A percentile compares a stretch with the other conserved stretches of the same genome.
Conservation (phyloP, 2,797 vertebrate species). For the Anabacerthia variegaticeps region DNA sequence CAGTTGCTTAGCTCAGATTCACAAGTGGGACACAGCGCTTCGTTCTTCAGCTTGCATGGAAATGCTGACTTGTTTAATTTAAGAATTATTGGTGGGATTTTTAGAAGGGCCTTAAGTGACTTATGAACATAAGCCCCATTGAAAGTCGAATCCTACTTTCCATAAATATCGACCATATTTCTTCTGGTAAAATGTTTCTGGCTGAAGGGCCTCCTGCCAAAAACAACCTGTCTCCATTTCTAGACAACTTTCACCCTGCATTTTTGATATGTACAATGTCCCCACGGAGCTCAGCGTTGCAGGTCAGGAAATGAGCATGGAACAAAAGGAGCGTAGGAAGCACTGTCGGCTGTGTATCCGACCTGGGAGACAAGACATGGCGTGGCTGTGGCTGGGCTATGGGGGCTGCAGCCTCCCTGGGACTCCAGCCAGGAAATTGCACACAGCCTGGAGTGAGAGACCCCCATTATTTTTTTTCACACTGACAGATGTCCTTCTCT, state of each 20-base stretch:
- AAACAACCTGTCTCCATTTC: slow-evolving; percentile 67
- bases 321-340: slow-evolving; percentile 50
- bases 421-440: slow-evolving; percentile 27
- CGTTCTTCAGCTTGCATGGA: slow-evolving; percentile 41
- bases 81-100: slow-evolving; percentile 69
- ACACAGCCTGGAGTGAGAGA: not conserved
- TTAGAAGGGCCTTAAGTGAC: slow-evolving; percentile 66
- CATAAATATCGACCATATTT: slow-evolving; percentile 67
- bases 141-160: slow-evolving; percentile 64
- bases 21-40: slow-evolving; percentile 8
- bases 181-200: slow-evolving; percentile 67
- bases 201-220: slow-evolving; percentile 62
- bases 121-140: slow-evolving; percentile 69
- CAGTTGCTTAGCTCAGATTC: slow-evolving; percentile 38
- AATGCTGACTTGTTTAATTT: slow-evolving; percentile 66
- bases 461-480: not conserved
- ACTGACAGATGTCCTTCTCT: slow-evolving; percentile 17
- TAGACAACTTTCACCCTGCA: slow-evolving; percentile 59
- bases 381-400: rapidly evolving
- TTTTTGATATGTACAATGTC: slow-evolving; percentile 28
- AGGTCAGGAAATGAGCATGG: slow-evolving; percentile 47
- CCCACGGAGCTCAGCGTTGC: not conserved
- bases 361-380: not conserved
- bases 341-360: not conserved
- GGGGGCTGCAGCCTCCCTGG: not conserved